Evolutionary conservation across 2,113 vertebrate genomes (phyloP).

Genomic region (Lagenorhynchus albirostris): DNA sequence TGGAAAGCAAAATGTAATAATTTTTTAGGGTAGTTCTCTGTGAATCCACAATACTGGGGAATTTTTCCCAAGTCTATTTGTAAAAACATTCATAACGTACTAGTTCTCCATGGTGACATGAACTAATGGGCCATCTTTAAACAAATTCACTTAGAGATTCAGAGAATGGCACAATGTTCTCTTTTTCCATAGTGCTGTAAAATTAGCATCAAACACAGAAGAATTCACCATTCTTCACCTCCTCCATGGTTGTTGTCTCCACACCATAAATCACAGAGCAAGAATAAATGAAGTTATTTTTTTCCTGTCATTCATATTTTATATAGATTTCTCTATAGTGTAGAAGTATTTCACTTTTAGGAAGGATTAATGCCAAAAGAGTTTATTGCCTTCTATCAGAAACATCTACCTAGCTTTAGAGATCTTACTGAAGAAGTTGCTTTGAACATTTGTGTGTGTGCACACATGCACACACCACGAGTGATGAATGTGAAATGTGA

Average conservation of each 20-base stretch:
- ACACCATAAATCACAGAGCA: background rate
- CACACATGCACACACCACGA: background rate
- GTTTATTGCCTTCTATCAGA: conserved; percentile 59
- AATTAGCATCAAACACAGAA: conserved; percentile 37
- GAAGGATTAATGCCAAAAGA: conserved; percentile 47
- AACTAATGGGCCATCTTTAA: conserved; percentile 69
- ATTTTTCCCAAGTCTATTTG: conserved; percentile 23
- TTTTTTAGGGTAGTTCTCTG: conserved; percentile 28
- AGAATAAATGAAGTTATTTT: conserved; percentile 66
- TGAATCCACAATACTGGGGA: background rate
- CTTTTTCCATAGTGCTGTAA: background rate
- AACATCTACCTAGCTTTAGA: conserved; percentile 55
- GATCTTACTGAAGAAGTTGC: background rate
- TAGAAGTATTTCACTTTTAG: conserved; percentile 57
- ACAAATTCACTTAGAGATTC: conserved; percentile 61
- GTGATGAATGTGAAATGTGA: background rate
- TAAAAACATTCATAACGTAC: conserved; percentile 57
- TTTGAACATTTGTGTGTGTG: background rate
- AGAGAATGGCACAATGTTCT: background rate
- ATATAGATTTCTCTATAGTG: conserved; percentile 45
- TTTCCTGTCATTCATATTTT: conserved; percentile 56
- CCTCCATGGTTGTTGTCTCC: conserved; percentile 24
- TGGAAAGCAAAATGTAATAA: conserved; percentile 40
- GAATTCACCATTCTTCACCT: conserved; percentile 26
- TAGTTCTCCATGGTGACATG: conserved; percentile 49